phyloP scores from a whole-genome alignment of 2,797 vertebrate genomes.

The Pseudochromis fuscus region DNA sequence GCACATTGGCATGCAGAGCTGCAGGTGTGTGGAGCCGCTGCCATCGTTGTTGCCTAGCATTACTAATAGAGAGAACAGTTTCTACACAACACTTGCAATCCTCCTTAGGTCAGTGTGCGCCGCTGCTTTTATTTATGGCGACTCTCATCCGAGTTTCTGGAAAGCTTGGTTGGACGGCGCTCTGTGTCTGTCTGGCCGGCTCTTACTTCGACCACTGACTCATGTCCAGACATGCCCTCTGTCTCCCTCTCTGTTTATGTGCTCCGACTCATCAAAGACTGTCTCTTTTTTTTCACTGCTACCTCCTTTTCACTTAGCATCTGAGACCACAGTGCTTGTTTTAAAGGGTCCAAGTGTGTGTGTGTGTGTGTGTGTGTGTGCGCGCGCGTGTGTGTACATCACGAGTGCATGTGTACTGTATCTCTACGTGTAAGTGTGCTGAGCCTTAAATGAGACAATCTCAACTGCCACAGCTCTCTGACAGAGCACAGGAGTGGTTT shows the following conservation, averaged over 20 bases:
- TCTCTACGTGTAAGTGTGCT: slow-evolving; percentile 57
- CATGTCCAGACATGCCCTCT: slow-evolving; percentile 75
- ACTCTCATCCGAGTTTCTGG: slow-evolving; percentile 67
- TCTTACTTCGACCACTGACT: slow-evolving; percentile 72
- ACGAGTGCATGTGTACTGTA: slow-evolving; percentile 30
- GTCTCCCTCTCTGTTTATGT: slow-evolving; percentile 57
- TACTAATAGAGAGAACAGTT: slow-evolving; percentile 59
- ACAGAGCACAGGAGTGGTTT: slow-evolving; percentile 60
- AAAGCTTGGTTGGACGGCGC: slow-evolving; percentile 54
- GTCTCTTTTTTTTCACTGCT: slow-evolving; percentile 38
- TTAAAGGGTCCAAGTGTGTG: slow-evolving; percentile 32
- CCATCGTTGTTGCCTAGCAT: slow-evolving; percentile 73
- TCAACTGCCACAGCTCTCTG: slow-evolving; percentile 65
- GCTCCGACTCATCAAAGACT: slow-evolving; percentile 50
- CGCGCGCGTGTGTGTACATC: slow-evolving; percentile 50
- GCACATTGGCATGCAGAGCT: slow-evolving; percentile 65
- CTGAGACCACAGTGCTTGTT: slow-evolving; percentile 41
- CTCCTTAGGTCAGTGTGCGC: slow-evolving; percentile 45
- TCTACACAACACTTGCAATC: slow-evolving; percentile 38
- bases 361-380: slow-evolving; percentile 50
- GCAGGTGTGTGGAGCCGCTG: slow-evolving; percentile 75
- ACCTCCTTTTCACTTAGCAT: slow-evolving; percentile 43
- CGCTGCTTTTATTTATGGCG: slow-evolving; percentile 61
- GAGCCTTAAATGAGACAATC: slow-evolving; percentile 78
- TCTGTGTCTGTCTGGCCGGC: slow-evolving; percentile 55